Percentiles rank a stretch among this genome's conserved stretches.
These are phyloP conservation scores for Alethe diademata DNA, from an alignment of 2,113 vertebrate genomes.

Conservation along the genomic window DNA sequence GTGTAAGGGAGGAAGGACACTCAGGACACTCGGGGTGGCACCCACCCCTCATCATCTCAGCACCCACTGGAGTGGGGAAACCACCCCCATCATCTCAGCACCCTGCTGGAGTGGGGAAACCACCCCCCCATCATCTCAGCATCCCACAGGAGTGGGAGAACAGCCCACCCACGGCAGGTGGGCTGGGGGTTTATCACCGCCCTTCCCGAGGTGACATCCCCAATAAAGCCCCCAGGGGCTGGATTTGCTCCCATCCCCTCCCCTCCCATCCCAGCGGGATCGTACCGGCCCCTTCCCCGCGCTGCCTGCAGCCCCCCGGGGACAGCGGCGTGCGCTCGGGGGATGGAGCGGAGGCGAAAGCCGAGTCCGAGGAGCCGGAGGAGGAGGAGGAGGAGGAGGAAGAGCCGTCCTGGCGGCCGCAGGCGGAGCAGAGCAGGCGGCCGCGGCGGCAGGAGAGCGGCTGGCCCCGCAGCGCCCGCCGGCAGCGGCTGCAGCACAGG, in stretches of 20 bases:
- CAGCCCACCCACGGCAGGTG: neutral
- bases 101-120: too few relatives aligned
- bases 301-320: neutral
- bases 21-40: too few relatives aligned
- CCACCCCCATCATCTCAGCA: too few relatives aligned
- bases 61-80: too few relatives aligned
- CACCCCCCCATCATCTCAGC: too few relatives aligned
- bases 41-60: too few relatives aligned
- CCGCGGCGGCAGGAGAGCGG: slow-evolving; percentile 16
- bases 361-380: slow-evolving; percentile 59
- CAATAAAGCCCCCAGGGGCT: neutral
- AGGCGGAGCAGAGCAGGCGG: slow-evolving; percentile 63
- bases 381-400: neutral
- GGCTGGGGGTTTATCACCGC: rapidly evolving
- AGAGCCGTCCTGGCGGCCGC: neutral
- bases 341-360: slow-evolving; percentile 33
- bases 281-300: neutral
- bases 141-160: too few relatives aligned
- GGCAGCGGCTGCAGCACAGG: slow-evolving; percentile 66
- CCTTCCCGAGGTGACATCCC: rapidly evolving
- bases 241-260: rapidly evolving
- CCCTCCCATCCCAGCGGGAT: rapidly evolving
- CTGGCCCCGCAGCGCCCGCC: slow-evolving; percentile 39
- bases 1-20: neutral
- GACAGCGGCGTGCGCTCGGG: neutral